Conservation (phyloP, 2,888 invertebrate genomes). For the Melanostoma mellinum region DNA sequence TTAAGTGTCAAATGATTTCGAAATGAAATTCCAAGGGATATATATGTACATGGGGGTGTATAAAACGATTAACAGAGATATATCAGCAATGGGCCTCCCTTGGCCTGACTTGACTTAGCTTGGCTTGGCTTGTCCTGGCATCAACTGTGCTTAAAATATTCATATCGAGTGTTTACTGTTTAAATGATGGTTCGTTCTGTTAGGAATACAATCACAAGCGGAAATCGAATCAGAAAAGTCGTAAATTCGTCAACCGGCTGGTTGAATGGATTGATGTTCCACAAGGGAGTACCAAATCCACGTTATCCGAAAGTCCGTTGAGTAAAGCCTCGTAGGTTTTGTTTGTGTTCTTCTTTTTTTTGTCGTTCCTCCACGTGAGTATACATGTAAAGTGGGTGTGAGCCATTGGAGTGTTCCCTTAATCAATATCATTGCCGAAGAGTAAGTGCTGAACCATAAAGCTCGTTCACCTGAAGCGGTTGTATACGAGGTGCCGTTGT, state of each 20-base stretch:
- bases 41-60: neutral
- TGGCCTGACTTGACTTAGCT: conserved; percentile 1
- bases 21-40: conserved; percentile 30
- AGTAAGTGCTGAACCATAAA: conserved; percentile 18
- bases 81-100: conserved; percentile 8
- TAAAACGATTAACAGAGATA: conserved; percentile 2
- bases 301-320: conserved; percentile 39
- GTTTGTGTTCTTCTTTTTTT: neutral
- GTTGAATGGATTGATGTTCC: neutral
- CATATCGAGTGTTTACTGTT: conserved; percentile 12
- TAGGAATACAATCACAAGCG: conserved; percentile 12
- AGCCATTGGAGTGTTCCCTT: neutral
- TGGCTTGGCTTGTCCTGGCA: neutral
- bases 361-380: conserved; percentile 1
- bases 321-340: conserved; percentile 3
- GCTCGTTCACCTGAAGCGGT: conserved; percentile 12
- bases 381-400: too few relatives aligned
- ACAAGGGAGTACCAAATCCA: conserved; percentile 37
- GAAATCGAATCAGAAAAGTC: conserved; percentile 43
- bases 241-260: conserved; percentile 59
- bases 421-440: neutral
- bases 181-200: neutral
- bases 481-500: neutral
- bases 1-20: conserved; percentile 62
- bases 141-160: conserved; percentile 30